Evolutionary conservation across 2,797 vertebrate species (phyloP), one percentile per base, ranked within the genome.

Genomic region (Mus caroli): DNA sequence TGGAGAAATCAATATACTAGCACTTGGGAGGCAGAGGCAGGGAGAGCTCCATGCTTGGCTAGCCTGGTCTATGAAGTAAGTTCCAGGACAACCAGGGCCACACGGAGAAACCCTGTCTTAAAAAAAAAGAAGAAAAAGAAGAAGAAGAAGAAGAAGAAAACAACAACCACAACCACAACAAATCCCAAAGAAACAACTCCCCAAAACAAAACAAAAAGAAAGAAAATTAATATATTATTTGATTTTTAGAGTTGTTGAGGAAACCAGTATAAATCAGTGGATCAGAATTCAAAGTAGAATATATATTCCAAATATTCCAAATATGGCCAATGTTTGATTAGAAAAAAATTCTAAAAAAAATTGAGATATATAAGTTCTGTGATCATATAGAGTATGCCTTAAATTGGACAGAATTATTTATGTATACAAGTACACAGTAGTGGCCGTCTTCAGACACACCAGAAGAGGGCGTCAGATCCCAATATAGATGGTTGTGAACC

Each of bases 151-250:
- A 80, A 56, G 34, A 56, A 58, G 17, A 14, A 37, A 64, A 46
- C 15, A 62, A 60, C 28, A 34, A 26, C 40, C 19, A 60, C 58
- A 34, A 43, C 43, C 43, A 43, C 43, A 34, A 34, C 34, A n/a
- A n/a, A n/a, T 3, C 8, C 10, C 71, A 64, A 84, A 46, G 2
- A 34, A 62, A 62, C 26, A 83, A 9, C 56, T 3, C 40, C 78
- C 78, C 24, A 0, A 58, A 82, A 82, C 60, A 84, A 84, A 84
- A 64, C 37, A 86, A 52, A 46, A 52, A 50, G 22, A 40, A 46
- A 85, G 60, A 64, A 50, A 83, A 92, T 73, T 90, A 92, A 84
- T 62, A 28, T 31, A 67, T 50, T 31, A 67, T 50, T 50, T 79
- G 34, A 87, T 75, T 83, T 89, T 2, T 1, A 87, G 88, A 46